A percentile compares a stretch with the other conserved stretches of the same genome.
Evolutionary conservation across 2,888 invertebrate genomes (phyloP).

Genomic region (Clepsis dumicolana): DNA sequence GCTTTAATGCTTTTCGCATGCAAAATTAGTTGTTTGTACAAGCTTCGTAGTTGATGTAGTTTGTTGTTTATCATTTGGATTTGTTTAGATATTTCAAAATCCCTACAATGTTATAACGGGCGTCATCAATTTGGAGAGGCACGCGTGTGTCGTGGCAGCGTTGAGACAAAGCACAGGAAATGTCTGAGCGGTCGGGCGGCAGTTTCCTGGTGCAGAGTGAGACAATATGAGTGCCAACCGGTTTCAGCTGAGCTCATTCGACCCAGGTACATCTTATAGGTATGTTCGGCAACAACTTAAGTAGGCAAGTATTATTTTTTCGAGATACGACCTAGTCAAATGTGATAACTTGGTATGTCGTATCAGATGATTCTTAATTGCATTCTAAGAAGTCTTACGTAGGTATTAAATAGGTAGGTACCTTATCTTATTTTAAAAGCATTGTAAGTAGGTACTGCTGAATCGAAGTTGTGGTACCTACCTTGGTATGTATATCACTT

Average conservation of each 20-base stretch:
- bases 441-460: neutral
- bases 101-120: conserved; percentile 34
- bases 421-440: neutral
- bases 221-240: conserved; percentile 82
- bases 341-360: neutral
- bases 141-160: conserved; percentile 59
- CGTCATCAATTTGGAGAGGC: conserved; percentile 43
- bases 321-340: conserved; percentile 7
- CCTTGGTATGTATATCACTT: neutral
- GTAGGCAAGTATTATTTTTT: conserved; percentile 32
- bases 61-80: conserved; percentile 11
- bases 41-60: conserved; percentile 2
- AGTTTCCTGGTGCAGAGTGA: conserved; percentile 82
- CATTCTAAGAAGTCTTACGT: neutral
- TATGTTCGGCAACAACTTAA: conserved; percentile 23
- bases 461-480: neutral
- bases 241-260: conserved; percentile 77
- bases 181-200: conserved; percentile 72
- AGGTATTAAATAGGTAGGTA: no score
- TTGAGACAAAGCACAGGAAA: conserved; percentile 81
- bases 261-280: conserved; percentile 54
- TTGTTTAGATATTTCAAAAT: conserved; percentile 26
- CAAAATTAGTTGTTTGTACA: conserved; percentile 1
- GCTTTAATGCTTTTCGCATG: conserved; percentile 46
- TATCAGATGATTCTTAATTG: neutral